Percentiles rank a stretch among this genome's conserved stretches.
Evolutionary conservation across 2,888 invertebrate genomes (phyloP).

Genomic region (Thereva unica): DNA sequence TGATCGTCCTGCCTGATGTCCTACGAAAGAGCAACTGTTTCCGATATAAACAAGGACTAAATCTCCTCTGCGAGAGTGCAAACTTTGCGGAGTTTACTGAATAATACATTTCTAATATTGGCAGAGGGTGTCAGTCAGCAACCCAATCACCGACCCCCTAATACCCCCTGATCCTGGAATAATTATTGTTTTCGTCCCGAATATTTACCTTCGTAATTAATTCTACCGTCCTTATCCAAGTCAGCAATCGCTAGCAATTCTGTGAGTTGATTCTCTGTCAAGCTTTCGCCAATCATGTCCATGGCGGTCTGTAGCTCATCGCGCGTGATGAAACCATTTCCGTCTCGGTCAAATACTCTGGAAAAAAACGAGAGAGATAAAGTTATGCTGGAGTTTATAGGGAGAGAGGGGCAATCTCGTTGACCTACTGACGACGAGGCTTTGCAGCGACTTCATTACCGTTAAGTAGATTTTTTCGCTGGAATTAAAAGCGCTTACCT

Average conservation of each 20-base stretch:
- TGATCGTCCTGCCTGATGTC: neutral
- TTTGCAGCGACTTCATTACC: too few relatives aligned
- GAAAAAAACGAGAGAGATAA: neutral
- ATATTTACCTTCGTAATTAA: slow-evolving; percentile 76
- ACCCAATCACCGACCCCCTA: too few relatives aligned
- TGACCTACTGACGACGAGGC: neutral
- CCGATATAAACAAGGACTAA: too few relatives aligned
- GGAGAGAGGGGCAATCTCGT: neutral
- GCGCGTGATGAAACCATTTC: slow-evolving; percentile 85
- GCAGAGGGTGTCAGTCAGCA: too few relatives aligned
- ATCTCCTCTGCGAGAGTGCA: too few relatives aligned
- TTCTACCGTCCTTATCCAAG: slow-evolving; percentile 77
- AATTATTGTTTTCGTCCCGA: neutral
- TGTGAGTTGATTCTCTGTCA: slow-evolving; percentile 74
- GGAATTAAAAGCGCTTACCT: slow-evolving; percentile 58
- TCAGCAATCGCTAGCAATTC: slow-evolving; percentile 76
- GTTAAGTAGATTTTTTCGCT: neutral
- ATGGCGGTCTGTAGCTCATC: slow-evolving; percentile 78
- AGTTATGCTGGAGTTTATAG: neutral
- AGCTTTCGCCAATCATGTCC: slow-evolving; percentile 79
- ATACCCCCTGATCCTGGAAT: too few relatives aligned
- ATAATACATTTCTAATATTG: too few relatives aligned
- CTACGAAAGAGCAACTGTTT: too few relatives aligned
- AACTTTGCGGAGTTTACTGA: too few relatives aligned
- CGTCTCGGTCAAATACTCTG: slow-evolving; percentile 85